phyloP scores from a whole-genome alignment of 1,140 invertebrate species.

The Drosophila nebulosa region DNA sequence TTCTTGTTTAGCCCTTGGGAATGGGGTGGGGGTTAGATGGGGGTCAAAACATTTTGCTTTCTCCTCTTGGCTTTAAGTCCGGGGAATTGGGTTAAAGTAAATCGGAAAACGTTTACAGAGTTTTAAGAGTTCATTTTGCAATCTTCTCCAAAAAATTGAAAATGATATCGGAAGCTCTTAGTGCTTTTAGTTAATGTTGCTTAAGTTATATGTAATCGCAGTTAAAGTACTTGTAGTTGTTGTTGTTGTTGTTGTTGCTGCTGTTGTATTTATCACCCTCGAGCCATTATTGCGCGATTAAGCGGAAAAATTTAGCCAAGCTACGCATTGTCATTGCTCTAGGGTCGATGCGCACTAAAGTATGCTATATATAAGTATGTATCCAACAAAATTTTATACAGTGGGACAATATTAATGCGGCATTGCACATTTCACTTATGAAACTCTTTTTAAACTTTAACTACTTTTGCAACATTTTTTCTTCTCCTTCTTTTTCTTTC shows the following conservation, averaged over 20 bases:
- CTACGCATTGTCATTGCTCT: constrained; percentile 41
- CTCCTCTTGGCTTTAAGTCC: neutral
- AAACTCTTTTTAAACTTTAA: too few relatives aligned
- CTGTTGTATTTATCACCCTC: constrained; percentile 54
- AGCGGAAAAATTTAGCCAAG: constrained; percentile 57
- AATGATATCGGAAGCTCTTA: neutral
- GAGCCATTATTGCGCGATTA: constrained; percentile 70
- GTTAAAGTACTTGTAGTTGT: constrained; percentile 19
- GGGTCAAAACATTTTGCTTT: neutral
- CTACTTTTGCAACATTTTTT: too few relatives aligned
- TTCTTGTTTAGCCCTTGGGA: neutral
- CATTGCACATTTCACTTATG: too few relatives aligned
- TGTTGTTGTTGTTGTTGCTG: constrained; percentile 23
- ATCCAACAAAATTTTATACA: constrained; percentile 9
- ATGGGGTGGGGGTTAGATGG: neutral
- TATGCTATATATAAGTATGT: constrained; percentile 39
- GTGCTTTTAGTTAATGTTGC: constrained; percentile 18
- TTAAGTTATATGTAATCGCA: constrained; percentile 44
- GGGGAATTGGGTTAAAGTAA: neutral
- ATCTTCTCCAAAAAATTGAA: constrained; percentile 2
- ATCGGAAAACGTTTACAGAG: neutral
- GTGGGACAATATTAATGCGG: too few relatives aligned
- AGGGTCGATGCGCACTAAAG: constrained; percentile 36
- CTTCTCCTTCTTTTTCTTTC: neutral
- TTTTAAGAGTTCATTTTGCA: neutral